Evolutionary conservation across 2,797 vertebrate genomes (phyloP), one percentile per base, ranked within the genome.

Genomic region (Chrosomus eos): DNA sequence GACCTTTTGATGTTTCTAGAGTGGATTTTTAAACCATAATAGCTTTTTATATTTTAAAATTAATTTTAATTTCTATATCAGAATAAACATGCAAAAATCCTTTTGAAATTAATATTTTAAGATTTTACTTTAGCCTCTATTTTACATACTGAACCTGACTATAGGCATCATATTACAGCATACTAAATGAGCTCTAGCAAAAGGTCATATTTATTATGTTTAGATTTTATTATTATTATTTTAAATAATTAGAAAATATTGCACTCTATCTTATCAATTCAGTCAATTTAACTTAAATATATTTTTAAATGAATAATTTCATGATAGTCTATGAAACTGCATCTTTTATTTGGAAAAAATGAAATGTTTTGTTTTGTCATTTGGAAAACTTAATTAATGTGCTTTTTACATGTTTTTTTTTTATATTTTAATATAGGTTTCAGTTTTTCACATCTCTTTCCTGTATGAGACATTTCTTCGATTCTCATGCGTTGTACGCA

Each of bases 381-480:
- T n/a, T n/a, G n/a, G n/a, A n/a, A n/a, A 33, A 33, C 31, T 33
- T 33, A 33, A 33, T 33, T 33, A 33, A 33, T 3, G 2, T 55
- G 5, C 14, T 21, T 60, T 60, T 87, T 21, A 43, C 26, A 5
- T 13, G 21, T 21, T 31, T 67, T 33, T 31, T 67, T 33, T 18
- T 58, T 43, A 28, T n/a, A 58, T 68, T 86, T 82, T 67, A 71
- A 71, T 53, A 6, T 88, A 96, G 95, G 93, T 95, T 92, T 94
- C 86, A 92, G 90, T 86, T 90, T 91, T 88, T 82, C 74, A 64
- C 85, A 86, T 80, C 90, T 90, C 64, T 91, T 87, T 90, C 87
- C 90, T 77, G 58, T 88, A 88, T 88, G 91, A 88, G 84, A 78
- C 88, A 85, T 88, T 90, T 88, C 85, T 90, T 85, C 71, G 91